Percentiles rank a stretch among this genome's conserved stretches.
phyloP scores from a whole-genome alignment of 2,797 vertebrate species.

The Tachyglossus aculeatus region DNA sequence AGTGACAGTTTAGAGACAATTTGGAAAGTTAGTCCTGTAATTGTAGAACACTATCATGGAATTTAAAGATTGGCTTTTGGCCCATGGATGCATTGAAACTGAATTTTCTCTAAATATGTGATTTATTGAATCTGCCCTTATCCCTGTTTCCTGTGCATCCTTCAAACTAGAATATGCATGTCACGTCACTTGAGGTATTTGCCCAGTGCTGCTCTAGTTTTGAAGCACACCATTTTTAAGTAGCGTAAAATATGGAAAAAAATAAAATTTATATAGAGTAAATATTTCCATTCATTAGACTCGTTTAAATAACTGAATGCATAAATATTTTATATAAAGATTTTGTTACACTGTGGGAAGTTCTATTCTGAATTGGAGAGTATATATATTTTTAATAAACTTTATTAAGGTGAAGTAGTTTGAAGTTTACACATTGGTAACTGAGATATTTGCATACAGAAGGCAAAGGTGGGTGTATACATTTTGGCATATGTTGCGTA shows the following conservation, averaged over 20 bases:
- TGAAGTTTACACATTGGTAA: conserved; percentile 75
- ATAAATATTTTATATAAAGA: conserved; percentile 79
- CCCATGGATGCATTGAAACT: conserved; percentile 46
- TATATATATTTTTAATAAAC: conserved; percentile 81
- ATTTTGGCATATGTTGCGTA: conserved; percentile 46
- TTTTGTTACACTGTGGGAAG: conserved; percentile 78
- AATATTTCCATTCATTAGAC: conserved; percentile 78
- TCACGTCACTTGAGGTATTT: conserved; percentile 42
- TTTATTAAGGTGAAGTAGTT: conserved; percentile 81
- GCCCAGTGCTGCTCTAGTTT: conserved; percentile 30
- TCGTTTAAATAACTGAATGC: conserved; percentile 71
- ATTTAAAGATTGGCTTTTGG: conserved; percentile 50
- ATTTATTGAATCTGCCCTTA: conserved; percentile 40
- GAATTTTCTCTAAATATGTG: conserved; percentile 29
- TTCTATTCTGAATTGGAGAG: conserved; percentile 80
- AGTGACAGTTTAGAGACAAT: conserved; percentile 57
- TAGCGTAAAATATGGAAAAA: conserved; percentile 68
- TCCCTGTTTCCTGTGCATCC: conserved; percentile 50
- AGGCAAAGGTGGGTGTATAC: conserved; percentile 36
- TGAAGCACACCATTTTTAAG: conserved; percentile 59
- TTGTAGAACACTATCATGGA: conserved; percentile 55
- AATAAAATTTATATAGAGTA: conserved; percentile 79
- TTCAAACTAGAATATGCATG: conserved; percentile 32
- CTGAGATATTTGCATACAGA: conserved; percentile 60
- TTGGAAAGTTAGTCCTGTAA: conserved; percentile 59